These are phyloP conservation scores for Elgaria multicarinata DNA, from an alignment of 2,113 vertebrate species.

Conservation along the genomic window DNA sequence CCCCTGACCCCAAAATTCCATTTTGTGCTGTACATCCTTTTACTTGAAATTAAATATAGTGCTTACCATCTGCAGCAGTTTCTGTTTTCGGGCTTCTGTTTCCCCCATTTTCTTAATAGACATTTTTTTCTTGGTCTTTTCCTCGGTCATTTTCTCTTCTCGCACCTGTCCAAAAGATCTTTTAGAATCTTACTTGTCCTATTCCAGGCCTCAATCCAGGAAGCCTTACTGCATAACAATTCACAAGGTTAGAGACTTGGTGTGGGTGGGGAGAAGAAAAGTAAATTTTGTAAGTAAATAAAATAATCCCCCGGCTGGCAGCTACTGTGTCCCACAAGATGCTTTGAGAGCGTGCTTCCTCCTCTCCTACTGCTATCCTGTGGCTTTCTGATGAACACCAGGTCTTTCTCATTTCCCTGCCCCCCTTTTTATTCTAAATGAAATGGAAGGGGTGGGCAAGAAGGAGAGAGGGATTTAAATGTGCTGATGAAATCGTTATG, in stretches of 20 bases:
- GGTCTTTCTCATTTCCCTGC: neutral
- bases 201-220: accelerated
- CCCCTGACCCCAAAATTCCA: neutral
- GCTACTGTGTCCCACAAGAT: neutral
- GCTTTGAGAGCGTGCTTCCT: neutral
- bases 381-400: neutral
- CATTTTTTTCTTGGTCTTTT: conserved; percentile 85
- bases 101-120: conserved; percentile 84
- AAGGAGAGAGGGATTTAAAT: neutral
- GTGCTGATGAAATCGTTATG: neutral
- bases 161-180: conserved; percentile 60
- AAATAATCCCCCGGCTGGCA: neutral
- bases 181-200: neutral
- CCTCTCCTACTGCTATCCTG: neutral
- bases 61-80: conserved; percentile 75
- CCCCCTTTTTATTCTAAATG: no score
- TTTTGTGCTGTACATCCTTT: neutral
- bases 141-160: conserved; percentile 85
- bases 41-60: neutral
- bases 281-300: no score
- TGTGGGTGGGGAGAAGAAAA: no score
- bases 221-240: accelerated
- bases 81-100: conserved; percentile 79
- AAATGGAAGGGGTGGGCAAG: neutral
- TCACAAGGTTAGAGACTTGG: neutral